Evolutionary conservation across 2,888 invertebrate species (phyloP), one percentile per base, ranked within the genome.

Genomic region (Lomographa bimaculata): DNA sequence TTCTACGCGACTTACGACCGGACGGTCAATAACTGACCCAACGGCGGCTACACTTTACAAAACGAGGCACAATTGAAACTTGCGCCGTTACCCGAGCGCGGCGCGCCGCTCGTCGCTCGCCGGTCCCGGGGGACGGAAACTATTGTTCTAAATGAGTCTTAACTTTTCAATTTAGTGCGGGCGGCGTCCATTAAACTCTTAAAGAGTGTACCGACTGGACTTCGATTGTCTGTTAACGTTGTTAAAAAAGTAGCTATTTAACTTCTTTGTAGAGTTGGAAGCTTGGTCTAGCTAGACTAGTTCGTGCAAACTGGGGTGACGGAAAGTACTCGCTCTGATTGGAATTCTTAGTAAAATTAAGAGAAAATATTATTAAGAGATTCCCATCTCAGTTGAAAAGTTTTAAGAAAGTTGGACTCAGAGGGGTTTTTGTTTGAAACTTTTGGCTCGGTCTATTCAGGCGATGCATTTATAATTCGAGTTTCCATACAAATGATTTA

Each of bases 201-300:
- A 40, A 53, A 33, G 37, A 46, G 26, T 39, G 50, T 38, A 33
- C 48, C 24, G 47, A 50, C 50, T 50, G 34, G 54, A 64, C 61
- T 66, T 63, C 53, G 57, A 65, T 65, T 63, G 57, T 59, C 43
- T 55, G 54, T 60, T 64, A 60, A 54, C 52, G 56, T 54, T 59
- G 54, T 48, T 47, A 53, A 53, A 60, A 54, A 60, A 40, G 37
- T 37, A 57, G 52, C 43, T 47, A 53, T 53, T 57, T 27, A 60
- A 57, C 50, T 50, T 36, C 39, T 47, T 38, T 18, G 21, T 7
- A 8, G 24, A 23, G 19, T 12, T 16, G 16, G 4, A 7, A 16
- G 9, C 5, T 23, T 7, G 16, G 7, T n/a, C n/a, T n/a, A n/a
- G n/a, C n/a, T n/a, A n/a, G n/a, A n/a, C n/a, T n/a, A n/a, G n/a